phyloP scores from a whole-genome alignment of 1,140 invertebrate species.

The Polypedilum pembai region DNA sequence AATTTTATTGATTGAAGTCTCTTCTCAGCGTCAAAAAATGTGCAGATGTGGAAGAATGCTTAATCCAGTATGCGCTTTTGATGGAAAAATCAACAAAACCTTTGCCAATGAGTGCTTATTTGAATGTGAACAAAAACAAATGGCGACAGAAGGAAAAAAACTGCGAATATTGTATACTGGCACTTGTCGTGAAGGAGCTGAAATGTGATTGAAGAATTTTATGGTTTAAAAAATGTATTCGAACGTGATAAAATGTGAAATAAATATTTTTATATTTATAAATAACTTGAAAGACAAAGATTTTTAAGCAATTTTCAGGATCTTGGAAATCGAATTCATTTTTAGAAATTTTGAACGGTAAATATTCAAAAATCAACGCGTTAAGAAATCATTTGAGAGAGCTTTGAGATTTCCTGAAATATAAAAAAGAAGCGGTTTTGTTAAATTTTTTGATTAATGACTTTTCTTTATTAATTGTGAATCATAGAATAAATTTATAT shows the following conservation, averaged over 20 bases:
- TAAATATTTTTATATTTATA: background rate
- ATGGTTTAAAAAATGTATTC: background rate
- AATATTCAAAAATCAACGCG: background rate
- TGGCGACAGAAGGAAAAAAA: background rate
- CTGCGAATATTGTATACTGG: background rate
- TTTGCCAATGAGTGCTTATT: background rate
- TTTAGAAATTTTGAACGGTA: background rate
- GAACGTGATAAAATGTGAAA: constrained; percentile 12
- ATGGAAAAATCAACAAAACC: background rate
- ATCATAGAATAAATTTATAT: too few relatives aligned
- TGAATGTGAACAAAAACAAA: background rate
- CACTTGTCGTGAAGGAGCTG: background rate
- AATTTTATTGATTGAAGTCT: background rate
- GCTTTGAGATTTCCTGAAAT: too few relatives aligned
- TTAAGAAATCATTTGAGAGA: too few relatives aligned
- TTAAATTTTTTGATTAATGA: too few relatives aligned
- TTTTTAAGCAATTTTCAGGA: too few relatives aligned
- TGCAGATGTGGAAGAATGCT: background rate
- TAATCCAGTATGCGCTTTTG: background rate
- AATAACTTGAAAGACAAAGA: background rate
- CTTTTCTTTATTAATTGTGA: too few relatives aligned
- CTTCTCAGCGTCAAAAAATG: background rate
- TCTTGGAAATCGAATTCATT: too few relatives aligned
- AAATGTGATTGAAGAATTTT: background rate
- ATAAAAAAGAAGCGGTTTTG: too few relatives aligned